phyloP scores from a whole-genome alignment of 2,797 vertebrate species.

The Oreochromis mossambicus region DNA sequence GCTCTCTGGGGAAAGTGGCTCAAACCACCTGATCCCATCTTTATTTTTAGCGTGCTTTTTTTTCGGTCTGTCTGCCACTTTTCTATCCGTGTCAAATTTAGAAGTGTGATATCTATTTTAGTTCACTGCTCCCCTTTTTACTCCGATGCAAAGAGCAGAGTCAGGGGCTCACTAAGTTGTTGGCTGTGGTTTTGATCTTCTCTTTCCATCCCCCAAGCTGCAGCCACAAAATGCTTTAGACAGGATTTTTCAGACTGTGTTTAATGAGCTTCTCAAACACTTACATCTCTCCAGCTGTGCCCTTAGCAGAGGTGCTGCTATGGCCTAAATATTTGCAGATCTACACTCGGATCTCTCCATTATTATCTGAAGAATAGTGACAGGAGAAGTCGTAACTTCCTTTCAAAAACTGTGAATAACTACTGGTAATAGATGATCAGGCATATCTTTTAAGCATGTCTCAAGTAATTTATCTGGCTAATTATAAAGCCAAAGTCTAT shows the following conservation, averaged over 20 bases:
- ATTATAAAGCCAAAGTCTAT: background rate
- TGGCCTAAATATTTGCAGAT: background rate
- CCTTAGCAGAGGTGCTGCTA: background rate
- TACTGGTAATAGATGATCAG: background rate
- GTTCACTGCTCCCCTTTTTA: background rate
- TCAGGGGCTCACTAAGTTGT: background rate
- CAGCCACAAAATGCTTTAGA: slow-evolving; percentile 27
- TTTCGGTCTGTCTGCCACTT: slow-evolving; percentile 6
- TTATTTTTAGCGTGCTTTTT: slow-evolving; percentile 53
- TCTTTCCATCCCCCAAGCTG: slow-evolving; percentile 20
- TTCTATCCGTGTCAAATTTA: slow-evolving; percentile 38
- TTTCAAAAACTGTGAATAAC: background rate
- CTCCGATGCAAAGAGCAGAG: background rate
- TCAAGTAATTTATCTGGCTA: background rate
- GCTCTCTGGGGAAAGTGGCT: slow-evolving; percentile 43
- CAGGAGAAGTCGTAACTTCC: background rate
- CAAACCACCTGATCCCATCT: slow-evolving; percentile 50
- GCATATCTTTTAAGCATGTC: background rate
- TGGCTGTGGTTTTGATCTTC: slow-evolving; percentile 42
- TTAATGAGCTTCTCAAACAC: slow-evolving; percentile 54
- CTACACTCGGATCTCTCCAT: background rate
- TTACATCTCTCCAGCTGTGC: slow-evolving; percentile 44
- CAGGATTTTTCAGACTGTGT: slow-evolving; percentile 31
- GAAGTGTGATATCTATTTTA: slow-evolving; percentile 33
- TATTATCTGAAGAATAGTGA: slow-evolving; percentile 10